Evolutionary conservation across 2,113 vertebrate genomes (phyloP).

Genomic region (Pygoscelis antarcticus): DNA sequence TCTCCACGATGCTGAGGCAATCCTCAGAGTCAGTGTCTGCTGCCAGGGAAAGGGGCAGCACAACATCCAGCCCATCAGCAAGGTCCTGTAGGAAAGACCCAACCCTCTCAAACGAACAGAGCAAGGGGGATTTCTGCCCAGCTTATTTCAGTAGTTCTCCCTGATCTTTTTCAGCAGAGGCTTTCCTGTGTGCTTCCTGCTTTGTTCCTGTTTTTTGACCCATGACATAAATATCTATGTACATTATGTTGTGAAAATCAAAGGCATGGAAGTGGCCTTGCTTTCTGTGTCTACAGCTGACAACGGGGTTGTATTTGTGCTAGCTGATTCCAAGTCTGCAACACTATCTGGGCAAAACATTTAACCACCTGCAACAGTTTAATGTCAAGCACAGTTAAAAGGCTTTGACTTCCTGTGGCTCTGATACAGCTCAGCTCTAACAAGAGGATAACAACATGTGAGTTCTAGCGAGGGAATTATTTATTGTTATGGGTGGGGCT

Average conservation of each 20-base stretch:
- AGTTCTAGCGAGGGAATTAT: neutral
- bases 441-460: neutral
- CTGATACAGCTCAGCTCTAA: neutral
- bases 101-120: neutral
- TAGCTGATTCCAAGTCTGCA: neutral
- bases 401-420: neutral
- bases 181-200: neutral
- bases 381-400: neutral
- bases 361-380: neutral
- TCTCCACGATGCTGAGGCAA: neutral
- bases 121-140: neutral
- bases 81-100: neutral
- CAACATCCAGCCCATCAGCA: neutral
- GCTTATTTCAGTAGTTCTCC: neutral
- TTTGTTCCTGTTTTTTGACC: neutral
- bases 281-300: neutral
- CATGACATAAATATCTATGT: neutral
- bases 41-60: neutral
- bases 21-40: neutral
- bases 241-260: neutral
- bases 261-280: neutral
- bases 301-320: accelerated
- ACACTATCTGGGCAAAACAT: neutral
- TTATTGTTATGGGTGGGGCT: neutral
- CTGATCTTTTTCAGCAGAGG: neutral